Conservation (phyloP, 2,888 invertebrate genomes). For the Keiferia lycopersicella region DNA sequence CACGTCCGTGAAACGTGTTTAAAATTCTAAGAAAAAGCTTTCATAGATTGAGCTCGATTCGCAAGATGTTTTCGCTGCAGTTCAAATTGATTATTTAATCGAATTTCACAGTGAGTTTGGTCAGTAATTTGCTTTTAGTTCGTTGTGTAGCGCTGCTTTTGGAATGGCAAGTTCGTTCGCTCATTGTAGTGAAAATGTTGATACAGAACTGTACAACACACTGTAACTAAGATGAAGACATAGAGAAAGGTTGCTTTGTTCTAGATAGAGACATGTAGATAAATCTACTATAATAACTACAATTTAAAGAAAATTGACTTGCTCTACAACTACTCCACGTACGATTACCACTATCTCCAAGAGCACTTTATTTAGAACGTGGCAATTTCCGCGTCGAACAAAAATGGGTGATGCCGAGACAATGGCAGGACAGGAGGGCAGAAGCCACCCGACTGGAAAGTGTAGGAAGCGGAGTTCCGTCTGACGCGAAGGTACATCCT, state of each 20-base stretch:
- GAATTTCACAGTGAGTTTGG: not conserved
- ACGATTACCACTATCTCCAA: not conserved
- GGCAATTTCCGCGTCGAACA: slow-evolving; percentile 19
- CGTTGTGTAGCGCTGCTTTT: too few species aligned
- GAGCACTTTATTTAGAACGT: not conserved
- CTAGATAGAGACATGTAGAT: not conserved
- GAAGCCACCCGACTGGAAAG: slow-evolving; percentile 59
- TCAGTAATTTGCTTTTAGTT: not conserved
- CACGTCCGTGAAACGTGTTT: slow-evolving; percentile 26
- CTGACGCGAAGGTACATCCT: slow-evolving; percentile 38
- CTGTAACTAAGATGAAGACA: not conserved
- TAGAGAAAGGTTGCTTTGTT: not conserved
- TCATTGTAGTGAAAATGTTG: too few species aligned
- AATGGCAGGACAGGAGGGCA: slow-evolving; percentile 35
- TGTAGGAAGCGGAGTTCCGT: slow-evolving; percentile 68
- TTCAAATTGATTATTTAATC: not conserved
- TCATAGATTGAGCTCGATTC: slow-evolving; percentile 16
- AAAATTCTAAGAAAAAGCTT: slow-evolving; percentile 27
- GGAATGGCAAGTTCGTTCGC: too few species aligned
- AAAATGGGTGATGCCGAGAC: slow-evolving; percentile 18
- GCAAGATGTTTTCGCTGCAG: slow-evolving; percentile 5
- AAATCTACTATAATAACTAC: not conserved
- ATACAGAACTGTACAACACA: too few species aligned
- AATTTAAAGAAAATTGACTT: not conserved
- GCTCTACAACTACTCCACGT: not conserved